phyloP scores from a whole-genome alignment of 2,113 vertebrate genomes.

The Coptodon bakossiorum region DNA sequence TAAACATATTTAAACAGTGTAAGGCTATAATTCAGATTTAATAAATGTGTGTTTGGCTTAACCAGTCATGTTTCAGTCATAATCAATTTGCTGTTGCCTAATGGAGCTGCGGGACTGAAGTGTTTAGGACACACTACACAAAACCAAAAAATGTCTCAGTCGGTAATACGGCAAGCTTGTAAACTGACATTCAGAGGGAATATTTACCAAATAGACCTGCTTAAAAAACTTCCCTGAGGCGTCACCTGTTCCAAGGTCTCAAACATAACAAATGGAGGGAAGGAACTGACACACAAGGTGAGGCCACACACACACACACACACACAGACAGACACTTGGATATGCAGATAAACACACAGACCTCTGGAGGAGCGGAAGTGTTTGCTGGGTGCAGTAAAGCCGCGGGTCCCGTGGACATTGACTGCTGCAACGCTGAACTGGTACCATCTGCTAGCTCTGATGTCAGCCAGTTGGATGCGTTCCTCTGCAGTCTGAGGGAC shows the following conservation, averaged over 20 bases:
- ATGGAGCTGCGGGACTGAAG: not conserved
- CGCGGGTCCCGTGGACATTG: conserved; percentile 90
- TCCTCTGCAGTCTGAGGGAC: conserved; percentile 86
- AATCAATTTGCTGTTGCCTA: not conserved
- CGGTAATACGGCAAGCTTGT: not conserved
- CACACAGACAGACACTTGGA: conserved; percentile 18
- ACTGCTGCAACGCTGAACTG: conserved; percentile 95
- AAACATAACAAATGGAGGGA: conserved; percentile 9
- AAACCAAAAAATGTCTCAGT: not conserved
- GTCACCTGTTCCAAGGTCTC: conserved; percentile 37
- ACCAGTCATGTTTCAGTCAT: not conserved
- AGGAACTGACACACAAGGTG: conserved; percentile 14
- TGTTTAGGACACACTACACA: not conserved
- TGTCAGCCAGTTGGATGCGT: conserved; percentile 77
- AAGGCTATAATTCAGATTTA: not conserved
- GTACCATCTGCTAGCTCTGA: conserved; percentile 90
- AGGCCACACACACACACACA: conserved; percentile 40
- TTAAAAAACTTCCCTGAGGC: conserved; percentile 6
- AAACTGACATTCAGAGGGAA: not conserved
- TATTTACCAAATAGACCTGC: not conserved
- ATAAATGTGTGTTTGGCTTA: not conserved
- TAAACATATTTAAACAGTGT: not conserved
- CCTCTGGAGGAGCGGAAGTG: conserved; percentile 94
- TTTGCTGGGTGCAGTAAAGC: conserved; percentile 95
- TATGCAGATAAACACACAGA: conserved; percentile 47